These are phyloP conservation scores for Lepisosteus oculatus DNA, from an alignment of 2,113 vertebrate species.

Conservation along the genomic window DNA sequence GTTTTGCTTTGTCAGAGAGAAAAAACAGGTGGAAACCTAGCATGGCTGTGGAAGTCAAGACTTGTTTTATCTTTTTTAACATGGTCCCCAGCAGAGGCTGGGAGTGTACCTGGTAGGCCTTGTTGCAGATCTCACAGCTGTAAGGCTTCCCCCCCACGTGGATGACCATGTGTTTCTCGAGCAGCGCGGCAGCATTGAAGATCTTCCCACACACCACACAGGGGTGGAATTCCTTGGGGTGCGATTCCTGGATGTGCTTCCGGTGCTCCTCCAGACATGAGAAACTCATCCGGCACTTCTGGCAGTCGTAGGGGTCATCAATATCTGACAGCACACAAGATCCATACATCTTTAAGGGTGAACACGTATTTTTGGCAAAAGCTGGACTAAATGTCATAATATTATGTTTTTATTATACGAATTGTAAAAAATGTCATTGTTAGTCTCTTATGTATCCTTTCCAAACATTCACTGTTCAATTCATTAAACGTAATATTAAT, in stretches of 20 bases:
- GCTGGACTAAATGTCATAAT: too few relatives aligned
- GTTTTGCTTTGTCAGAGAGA: too few relatives aligned
- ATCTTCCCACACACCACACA: constrained; percentile 76
- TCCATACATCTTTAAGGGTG: too few relatives aligned
- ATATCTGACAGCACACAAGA: constrained; percentile 58
- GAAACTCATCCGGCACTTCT: constrained; percentile 85
- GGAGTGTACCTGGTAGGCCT: constrained; percentile 76
- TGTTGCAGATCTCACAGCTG: constrained; percentile 83
- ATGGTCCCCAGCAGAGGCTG: background rate
- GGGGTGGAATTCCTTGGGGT: constrained; percentile 78
- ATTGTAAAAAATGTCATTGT: too few relatives aligned
- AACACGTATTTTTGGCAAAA: too few relatives aligned
- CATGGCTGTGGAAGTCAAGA: background rate
- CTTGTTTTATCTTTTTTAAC: too few relatives aligned
- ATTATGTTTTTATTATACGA: too few relatives aligned
- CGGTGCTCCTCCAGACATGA: constrained; percentile 76
- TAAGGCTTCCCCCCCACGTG: constrained; percentile 78
- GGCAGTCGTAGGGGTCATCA: constrained; percentile 80
- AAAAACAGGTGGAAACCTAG: too few relatives aligned
- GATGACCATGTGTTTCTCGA: constrained; percentile 74
- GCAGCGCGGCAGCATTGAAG: constrained; percentile 67
- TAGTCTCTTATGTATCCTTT: too few relatives aligned
- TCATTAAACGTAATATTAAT: too few relatives aligned
- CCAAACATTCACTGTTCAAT: too few relatives aligned
- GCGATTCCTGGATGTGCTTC: constrained; percentile 74